A percentile compares a stretch with the other conserved stretches of the same genome.
Conservation (phyloP, 2,888 invertebrate species). For the Nasonovia ribisnigri region DNA sequence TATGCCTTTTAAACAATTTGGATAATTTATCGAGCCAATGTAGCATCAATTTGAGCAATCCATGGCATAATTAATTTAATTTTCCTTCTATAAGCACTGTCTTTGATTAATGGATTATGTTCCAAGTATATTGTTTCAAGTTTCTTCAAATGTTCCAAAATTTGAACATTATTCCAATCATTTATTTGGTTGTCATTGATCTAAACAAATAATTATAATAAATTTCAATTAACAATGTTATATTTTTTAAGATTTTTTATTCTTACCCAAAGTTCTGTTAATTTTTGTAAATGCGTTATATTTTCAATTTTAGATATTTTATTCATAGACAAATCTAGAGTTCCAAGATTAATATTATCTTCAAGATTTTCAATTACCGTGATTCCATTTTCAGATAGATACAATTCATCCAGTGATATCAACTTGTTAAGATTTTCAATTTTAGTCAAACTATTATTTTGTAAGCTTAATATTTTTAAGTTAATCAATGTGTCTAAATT, state of each 20-base stretch:
- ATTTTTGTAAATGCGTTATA: conserved; percentile 79
- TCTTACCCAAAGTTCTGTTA: conserved; percentile 96
- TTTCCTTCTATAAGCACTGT: conserved; percentile 91
- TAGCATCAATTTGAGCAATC: conserved; percentile 95
- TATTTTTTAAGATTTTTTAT: conserved; percentile 1
- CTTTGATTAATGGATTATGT: conserved; percentile 87
- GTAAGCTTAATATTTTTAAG: conserved; percentile 86
- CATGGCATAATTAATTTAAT: conserved; percentile 88
- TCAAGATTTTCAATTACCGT: conserved; percentile 82
- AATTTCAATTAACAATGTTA: neutral
- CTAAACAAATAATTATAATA: conserved; percentile 73
- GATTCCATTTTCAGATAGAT: conserved; percentile 94
- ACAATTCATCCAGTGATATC: conserved; percentile 85
- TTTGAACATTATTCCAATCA: conserved; percentile 87
- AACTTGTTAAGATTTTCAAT: conserved; percentile 87
- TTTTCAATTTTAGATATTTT: conserved; percentile 85
- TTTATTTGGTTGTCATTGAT: conserved; percentile 90
- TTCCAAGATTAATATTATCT: conserved; percentile 79
- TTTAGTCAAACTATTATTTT: conserved; percentile 89
- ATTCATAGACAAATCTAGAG: conserved; percentile 92
- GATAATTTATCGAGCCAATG: conserved; percentile 79
- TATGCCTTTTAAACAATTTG: neutral
- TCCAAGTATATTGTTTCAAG: conserved; percentile 92
- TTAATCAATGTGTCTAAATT: conserved; percentile 81
- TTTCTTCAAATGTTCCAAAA: conserved; percentile 78